A percentile compares a stretch with the other conserved stretches of the same genome.
phyloP scores from a whole-genome alignment of 2,797 vertebrate species.

The Megalops cyprinoides region DNA sequence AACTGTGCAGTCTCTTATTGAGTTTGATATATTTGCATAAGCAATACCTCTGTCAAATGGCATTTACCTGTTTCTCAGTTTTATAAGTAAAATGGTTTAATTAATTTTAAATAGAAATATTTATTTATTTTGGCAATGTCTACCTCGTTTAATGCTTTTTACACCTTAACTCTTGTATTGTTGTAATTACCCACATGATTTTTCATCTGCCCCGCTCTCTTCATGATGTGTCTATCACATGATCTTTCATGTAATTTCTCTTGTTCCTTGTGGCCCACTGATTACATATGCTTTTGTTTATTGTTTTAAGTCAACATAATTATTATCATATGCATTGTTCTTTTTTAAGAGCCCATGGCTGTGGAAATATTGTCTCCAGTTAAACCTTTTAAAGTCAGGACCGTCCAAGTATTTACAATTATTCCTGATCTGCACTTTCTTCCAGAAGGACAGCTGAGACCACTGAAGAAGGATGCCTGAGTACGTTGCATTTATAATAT shows the following conservation, averaged over 20 bases:
- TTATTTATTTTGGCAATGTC: too few relatives aligned
- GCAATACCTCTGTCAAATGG: neutral
- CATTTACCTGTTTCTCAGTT: neutral
- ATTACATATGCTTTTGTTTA: neutral
- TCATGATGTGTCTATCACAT: too few relatives aligned
- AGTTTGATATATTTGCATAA: neutral
- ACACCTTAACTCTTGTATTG: too few relatives aligned
- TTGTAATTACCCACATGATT: too few relatives aligned
- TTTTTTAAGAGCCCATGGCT: neutral
- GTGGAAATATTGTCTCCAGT: neutral
- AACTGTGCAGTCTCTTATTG: neutral
- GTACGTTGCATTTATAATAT: neutral
- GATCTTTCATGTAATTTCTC: too few relatives aligned
- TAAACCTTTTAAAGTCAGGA: neutral
- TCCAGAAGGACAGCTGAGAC: neutral
- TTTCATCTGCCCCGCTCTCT: too few relatives aligned
- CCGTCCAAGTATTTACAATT: slow-evolving; percentile 6
- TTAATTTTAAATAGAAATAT: too few relatives aligned
- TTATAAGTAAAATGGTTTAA: too few relatives aligned
- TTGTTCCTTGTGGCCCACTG: too few relatives aligned
- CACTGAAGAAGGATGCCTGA: neutral
- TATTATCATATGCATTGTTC: neutral
- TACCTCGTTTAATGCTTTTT: too few relatives aligned
- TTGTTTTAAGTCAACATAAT: neutral
- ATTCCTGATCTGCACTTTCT: neutral